Evolutionary conservation across 2,888 invertebrate genomes (phyloP).

Genomic region (Tachystola acroxantha): DNA sequence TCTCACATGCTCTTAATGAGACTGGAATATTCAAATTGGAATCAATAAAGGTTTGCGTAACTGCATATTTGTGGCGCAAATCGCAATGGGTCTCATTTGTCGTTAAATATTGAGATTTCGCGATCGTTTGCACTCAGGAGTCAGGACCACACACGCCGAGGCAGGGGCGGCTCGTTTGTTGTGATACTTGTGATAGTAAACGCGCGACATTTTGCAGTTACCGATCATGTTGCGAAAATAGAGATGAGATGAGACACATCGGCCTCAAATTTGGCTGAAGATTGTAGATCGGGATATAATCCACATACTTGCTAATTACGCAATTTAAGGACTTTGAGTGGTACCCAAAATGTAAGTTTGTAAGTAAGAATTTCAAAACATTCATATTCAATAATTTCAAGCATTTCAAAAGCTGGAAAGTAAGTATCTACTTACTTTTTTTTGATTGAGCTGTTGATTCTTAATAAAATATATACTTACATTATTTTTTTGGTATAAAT

Average conservation of each 20-base stretch:
- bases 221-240: not conserved
- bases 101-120: constrained; percentile 61
- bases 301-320: too few species aligned
- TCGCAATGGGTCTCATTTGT: constrained; percentile 29
- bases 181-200: constrained; percentile 25
- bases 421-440: too few species aligned
- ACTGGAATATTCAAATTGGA: constrained; percentile 32
- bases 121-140: constrained; percentile 30
- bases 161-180: constrained; percentile 34
- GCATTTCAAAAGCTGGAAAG: too few species aligned
- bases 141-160: constrained; percentile 56
- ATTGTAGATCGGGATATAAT: too few species aligned
- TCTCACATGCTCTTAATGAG: constrained; percentile 7
- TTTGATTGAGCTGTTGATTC: too few species aligned
- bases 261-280: too few species aligned
- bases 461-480: too few species aligned
- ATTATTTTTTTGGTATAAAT: too few species aligned
- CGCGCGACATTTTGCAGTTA: constrained; percentile 46
- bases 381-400: too few species aligned
- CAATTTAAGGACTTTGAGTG: too few species aligned
- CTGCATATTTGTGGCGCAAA: constrained; percentile 26
- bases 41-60: constrained; percentile 40
- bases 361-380: too few species aligned
- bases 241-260: not conserved
- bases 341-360: too few species aligned